Conservation (phyloP, 2,888 invertebrate species). For the Orgyia antiqua region DNA sequence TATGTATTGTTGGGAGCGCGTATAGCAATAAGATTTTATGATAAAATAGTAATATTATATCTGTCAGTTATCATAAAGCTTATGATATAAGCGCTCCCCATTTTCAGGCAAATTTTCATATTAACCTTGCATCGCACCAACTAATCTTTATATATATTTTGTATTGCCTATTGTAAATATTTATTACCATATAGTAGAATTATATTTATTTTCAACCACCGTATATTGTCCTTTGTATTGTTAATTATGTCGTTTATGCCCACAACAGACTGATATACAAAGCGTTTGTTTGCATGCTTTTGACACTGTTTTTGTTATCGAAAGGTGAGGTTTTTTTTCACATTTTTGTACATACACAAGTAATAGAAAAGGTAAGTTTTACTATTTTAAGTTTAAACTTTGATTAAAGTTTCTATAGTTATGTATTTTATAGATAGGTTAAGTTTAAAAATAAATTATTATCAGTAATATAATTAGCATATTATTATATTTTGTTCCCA, state of each 20-base stretch:
- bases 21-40: conserved; percentile 15
- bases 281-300: conserved; percentile 20
- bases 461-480: no score
- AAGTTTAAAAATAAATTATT: no score
- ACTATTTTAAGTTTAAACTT: no score
- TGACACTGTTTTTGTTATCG: conserved; percentile 16
- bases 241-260: conserved; percentile 11
- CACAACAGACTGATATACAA: conserved; percentile 3
- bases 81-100: conserved; percentile 20
- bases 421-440: no score
- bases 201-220: conserved; percentile 3
- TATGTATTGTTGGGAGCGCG: conserved; percentile 51
- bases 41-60: not conserved
- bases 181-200: conserved; percentile 5
- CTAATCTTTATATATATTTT: conserved; percentile 15
- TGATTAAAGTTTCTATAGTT: no score
- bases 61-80: conserved; percentile 3
- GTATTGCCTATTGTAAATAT: conserved; percentile 13
- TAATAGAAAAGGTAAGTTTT: not conserved
- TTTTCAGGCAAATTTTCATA: conserved; percentile 17
- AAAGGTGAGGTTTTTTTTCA: conserved; percentile 3
- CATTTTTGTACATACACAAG: conserved; percentile 8
- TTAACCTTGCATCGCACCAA: conserved; percentile 26
- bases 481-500: no score
- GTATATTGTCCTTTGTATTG: no score